Percentiles rank a stretch among this genome's conserved stretches.
Evolutionary conservation across 1,140 invertebrate genomes (phyloP).

Genomic region (Heliconius himera): DNA sequence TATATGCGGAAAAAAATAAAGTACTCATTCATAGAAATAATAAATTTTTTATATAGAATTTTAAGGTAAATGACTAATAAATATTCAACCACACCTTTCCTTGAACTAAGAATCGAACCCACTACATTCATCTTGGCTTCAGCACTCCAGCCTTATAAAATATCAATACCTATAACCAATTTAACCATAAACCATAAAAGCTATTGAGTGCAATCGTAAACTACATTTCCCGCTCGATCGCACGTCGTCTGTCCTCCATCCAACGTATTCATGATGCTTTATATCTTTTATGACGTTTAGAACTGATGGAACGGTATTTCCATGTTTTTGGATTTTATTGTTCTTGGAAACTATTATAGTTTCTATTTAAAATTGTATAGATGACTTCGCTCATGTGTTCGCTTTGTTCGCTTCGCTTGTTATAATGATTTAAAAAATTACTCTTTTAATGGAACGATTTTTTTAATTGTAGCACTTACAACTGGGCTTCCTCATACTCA

Average conservation of each 20-base stretch:
- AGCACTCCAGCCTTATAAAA: not conserved
- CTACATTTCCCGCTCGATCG: conserved; percentile 58
- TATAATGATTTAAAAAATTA: not conserved
- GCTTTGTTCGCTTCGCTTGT: not conserved
- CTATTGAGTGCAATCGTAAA: conserved; percentile 61
- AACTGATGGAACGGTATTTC: conserved; percentile 36
- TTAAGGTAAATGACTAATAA: too few species aligned
- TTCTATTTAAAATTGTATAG: not conserved
- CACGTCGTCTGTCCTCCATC: conserved; percentile 30
- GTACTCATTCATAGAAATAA: too few species aligned
- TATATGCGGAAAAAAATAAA: too few species aligned
- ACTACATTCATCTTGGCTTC: too few species aligned
- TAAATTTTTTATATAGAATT: too few species aligned
- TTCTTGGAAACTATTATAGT: conserved; percentile 35
- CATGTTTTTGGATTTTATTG: conserved; percentile 43
- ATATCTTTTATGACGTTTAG: conserved; percentile 41
- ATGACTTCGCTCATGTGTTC: too few species aligned
- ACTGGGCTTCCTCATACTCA: too few species aligned
- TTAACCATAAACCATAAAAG: conserved; percentile 55
- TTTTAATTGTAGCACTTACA: too few species aligned
- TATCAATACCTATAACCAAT: not conserved
- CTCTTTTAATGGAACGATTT: too few species aligned
- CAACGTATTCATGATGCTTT: conserved; percentile 53
- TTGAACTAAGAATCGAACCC: too few species aligned
- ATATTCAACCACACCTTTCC: too few species aligned